A percentile compares a stretch with the other conserved stretches of the same genome.
Conservation (phyloP, 2,113 vertebrate genomes). For the Nothocercus nigrocapillus region DNA sequence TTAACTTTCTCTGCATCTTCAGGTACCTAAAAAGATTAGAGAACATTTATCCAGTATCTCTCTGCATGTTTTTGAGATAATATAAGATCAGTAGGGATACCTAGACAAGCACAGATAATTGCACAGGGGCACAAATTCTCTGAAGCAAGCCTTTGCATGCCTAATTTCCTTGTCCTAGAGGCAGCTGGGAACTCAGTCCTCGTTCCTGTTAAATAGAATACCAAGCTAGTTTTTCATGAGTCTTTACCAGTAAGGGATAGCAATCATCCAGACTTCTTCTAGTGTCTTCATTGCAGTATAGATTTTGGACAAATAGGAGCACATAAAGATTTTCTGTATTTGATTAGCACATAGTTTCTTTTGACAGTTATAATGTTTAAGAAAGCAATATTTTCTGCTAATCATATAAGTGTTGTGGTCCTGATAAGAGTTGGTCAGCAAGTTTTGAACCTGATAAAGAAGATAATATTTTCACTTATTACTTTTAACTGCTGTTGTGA, state of each 20-base stretch:
- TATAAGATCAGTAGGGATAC: slow-evolving; percentile 24
- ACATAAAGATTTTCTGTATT: neutral
- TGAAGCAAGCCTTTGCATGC: slow-evolving; percentile 21
- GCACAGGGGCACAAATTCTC: slow-evolving; percentile 21
- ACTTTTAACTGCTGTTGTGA: neutral
- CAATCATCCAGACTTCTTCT: neutral
- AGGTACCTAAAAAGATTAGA: slow-evolving; percentile 4
- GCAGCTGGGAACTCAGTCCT: neutral
- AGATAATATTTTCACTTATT: neutral
- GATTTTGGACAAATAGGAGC: neutral
- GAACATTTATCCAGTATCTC: slow-evolving; percentile 9
- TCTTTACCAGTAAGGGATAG: neutral
- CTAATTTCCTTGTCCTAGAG: slow-evolving; percentile 25
- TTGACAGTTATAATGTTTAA: neutral
- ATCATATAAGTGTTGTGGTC: neutral
- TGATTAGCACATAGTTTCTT: neutral
- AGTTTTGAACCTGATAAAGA: neutral
- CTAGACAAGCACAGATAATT: slow-evolving; percentile 47
- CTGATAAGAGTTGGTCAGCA: neutral
- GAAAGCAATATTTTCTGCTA: neutral
- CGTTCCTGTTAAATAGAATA: neutral
- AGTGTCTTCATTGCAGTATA: neutral
- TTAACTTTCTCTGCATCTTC: neutral
- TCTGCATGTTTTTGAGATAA: slow-evolving; percentile 14
- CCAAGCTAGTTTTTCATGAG: neutral